Base-by-base conservation (phyloP, 53 echinoderm and acorn worm genomes). In the Astropecten irregularis region DNA sequence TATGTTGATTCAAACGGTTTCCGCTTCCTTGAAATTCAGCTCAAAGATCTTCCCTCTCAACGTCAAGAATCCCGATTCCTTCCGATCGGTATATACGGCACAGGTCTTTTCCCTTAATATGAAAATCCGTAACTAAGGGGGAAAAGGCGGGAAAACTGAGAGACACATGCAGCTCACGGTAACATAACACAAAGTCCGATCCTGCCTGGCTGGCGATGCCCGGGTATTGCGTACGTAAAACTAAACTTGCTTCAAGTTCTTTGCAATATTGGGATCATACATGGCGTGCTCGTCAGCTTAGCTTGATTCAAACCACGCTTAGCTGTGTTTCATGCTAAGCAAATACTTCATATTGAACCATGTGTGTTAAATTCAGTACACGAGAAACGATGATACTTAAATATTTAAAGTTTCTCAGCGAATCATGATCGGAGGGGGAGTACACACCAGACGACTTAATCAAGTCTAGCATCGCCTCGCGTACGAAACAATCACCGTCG, bases 21-120 rank as follows among this genome's bases (percentile, higher is more conserved):
- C 79, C 61, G 79, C 31, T 79, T 62, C 61, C 60, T 47, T 27
- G 35, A 60, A 71, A 50, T 74, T 60, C 1, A 71, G 61, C 46
- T 23, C 26, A 79, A 74, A n/a, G 33, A 44, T 18, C 22, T 48
- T 13, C 60, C 29, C 62, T n/a, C 9, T 48, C 46, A 29, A 62
- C 79, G 79, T 79, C 79, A 79, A 46, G 36, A 20, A 37, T 42
- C 40, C 19, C 14, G 63, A 31, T 46, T 52, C 40, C 32, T 57
- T 62, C 46, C 42, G 21, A 61, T n/a, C 11, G 11, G 11, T 42
- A 68, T 11, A 62, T 46, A 44, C 61, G 11, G 42, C 11, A 11
- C 6, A 42, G 6, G 6, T 42, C 11, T 42, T 42, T 11, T 11
- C 42, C 42, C 42, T 42, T 11, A 8, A 11, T 42, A 6, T 6